Evolutionary conservation across 2,888 invertebrate species (phyloP), one percentile per base, ranked within the genome.

Genomic region (Dasypogon diadema): DNA sequence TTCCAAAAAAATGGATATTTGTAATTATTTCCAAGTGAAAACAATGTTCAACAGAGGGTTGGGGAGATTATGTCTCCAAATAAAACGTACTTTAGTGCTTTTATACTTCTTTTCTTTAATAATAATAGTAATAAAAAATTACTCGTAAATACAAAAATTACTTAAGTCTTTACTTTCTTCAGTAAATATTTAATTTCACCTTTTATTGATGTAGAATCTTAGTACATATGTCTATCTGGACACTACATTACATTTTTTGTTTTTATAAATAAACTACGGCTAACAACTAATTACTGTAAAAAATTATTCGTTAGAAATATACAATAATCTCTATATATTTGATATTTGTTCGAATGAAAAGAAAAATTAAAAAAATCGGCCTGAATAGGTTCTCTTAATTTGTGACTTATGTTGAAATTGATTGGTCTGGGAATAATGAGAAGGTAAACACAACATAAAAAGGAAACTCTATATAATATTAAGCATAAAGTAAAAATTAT

Each of bases 61-160:
- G n/a, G n/a, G n/a, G n/a, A n/a, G n/a, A n/a, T n/a, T n/a, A n/a
- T n/a, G n/a, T n/a, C n/a, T n/a, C n/a, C n/a, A n/a, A n/a, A n/a
- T n/a, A 30, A 30, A 30, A 30, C 30, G 8, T 8, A 30, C 8
- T 42, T 12, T 12, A 42, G n/a, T 42, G n/a, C 4, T 58, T 42
- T 74, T 74, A 42, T 60, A 37, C 48, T 60, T 74, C 30, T 72
- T 60, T 76, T 76, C 60, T 72, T 63, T 72, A 76, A 54, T 76
- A 77, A 76, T 77, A 78, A 77, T 77, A 78, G 79, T 77, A 79
- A 79, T 79, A 79, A 78, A 79, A 79, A 79, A 76, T 79, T 79
- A 77, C 77, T 76, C 72, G 48, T 76, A 76, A 79, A 79, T 79
- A 79, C 79, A 79, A 79, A 79, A 79, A 79, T 79, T 77, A 79